Conservation (phyloP, 2,888 invertebrate species). For the Melangyna quadrimaculata region DNA sequence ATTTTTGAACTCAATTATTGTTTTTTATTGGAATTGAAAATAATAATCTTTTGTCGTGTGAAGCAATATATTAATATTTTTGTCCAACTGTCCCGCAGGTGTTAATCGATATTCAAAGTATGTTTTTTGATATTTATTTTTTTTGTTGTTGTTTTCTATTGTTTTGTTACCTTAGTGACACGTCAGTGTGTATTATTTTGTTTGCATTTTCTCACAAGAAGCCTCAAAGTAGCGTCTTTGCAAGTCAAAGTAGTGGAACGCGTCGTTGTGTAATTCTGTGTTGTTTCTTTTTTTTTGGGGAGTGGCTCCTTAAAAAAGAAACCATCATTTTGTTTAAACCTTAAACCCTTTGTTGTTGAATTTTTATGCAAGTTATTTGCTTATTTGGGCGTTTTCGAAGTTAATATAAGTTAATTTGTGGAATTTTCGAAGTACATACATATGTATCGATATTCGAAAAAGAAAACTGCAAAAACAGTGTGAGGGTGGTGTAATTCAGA, state of each 20-base stretch:
- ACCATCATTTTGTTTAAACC: slow-evolving; percentile 16
- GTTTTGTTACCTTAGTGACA: slow-evolving; percentile 64
- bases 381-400: slow-evolving; percentile 54
- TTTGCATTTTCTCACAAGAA: slow-evolving; percentile 30
- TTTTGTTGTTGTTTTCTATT: slow-evolving; percentile 32
- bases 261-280: slow-evolving; percentile 50
- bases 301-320: slow-evolving; percentile 58
- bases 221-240: slow-evolving; percentile 33
- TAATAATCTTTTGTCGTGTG: slow-evolving; percentile 15
- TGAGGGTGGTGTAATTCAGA: slow-evolving; percentile 15
- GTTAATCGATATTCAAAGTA: slow-evolving; percentile 70
- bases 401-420: not conserved
- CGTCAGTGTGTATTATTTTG: slow-evolving; percentile 48
- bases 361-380: slow-evolving; percentile 27
- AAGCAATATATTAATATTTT: slow-evolving; percentile 15
- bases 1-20: not conserved
- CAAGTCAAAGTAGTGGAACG: slow-evolving; percentile 46
- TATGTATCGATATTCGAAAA: slow-evolving; percentile 38
- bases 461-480: slow-evolving; percentile 31
- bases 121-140: slow-evolving; percentile 23
- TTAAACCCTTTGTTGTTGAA: slow-evolving; percentile 22
- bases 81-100: slow-evolving; percentile 44
- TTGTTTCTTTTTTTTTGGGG: slow-evolving; percentile 50
- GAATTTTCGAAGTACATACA: slow-evolving; percentile 20
- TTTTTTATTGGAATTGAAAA: no score